A percentile compares a stretch with the other conserved stretches of the same genome.
Conservation (phyloP, 2,888 invertebrate genomes). For the Rhingia rostrata region DNA sequence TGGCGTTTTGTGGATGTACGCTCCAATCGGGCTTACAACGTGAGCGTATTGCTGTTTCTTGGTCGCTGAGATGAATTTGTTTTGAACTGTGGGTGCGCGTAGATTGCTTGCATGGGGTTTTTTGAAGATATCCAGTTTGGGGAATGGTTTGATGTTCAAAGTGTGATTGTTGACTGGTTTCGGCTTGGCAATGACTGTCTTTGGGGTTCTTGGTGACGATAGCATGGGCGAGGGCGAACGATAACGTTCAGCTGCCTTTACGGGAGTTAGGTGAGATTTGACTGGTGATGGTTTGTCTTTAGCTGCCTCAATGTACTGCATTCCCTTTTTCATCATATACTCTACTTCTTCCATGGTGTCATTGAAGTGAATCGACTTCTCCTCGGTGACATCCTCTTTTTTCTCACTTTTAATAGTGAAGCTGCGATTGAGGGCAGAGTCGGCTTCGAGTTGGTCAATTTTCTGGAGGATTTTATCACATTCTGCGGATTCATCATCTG, state of each 20-base stretch:
- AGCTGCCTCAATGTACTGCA: slow-evolving; percentile 79
- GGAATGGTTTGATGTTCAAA: slow-evolving; percentile 75
- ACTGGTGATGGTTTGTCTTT: slow-evolving; percentile 21
- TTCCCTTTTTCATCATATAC: slow-evolving; percentile 81
- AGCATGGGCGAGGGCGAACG: slow-evolving; percentile 65
- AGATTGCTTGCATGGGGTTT: slow-evolving; percentile 70
- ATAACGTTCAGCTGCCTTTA: slow-evolving; percentile 67
- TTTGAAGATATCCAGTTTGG: slow-evolving; percentile 77
- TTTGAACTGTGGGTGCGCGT: slow-evolving; percentile 64
- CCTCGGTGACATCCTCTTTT: slow-evolving; percentile 48
- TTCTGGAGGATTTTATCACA: slow-evolving; percentile 45
- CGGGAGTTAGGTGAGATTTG: slow-evolving; percentile 67
- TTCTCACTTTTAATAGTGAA: slow-evolving; percentile 36
- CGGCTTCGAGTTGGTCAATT: slow-evolving; percentile 20
- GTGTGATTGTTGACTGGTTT: slow-evolving; percentile 48
- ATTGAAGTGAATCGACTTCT: slow-evolving; percentile 80
- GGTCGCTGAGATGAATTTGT: slow-evolving; percentile 66
- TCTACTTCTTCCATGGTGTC: slow-evolving; percentile 83
- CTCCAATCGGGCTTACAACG: slow-evolving; percentile 82
- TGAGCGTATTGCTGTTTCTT: slow-evolving; percentile 78
- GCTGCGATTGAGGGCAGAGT: slow-evolving; percentile 44
- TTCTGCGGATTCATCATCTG: slow-evolving; percentile 73
- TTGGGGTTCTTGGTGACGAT: slow-evolving; percentile 60
- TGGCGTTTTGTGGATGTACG: slow-evolving; percentile 82
- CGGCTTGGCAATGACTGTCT: slow-evolving; percentile 69